Evolutionary conservation across 1,140 invertebrate species (phyloP).

Genomic region (Lethocerus indicus): DNA sequence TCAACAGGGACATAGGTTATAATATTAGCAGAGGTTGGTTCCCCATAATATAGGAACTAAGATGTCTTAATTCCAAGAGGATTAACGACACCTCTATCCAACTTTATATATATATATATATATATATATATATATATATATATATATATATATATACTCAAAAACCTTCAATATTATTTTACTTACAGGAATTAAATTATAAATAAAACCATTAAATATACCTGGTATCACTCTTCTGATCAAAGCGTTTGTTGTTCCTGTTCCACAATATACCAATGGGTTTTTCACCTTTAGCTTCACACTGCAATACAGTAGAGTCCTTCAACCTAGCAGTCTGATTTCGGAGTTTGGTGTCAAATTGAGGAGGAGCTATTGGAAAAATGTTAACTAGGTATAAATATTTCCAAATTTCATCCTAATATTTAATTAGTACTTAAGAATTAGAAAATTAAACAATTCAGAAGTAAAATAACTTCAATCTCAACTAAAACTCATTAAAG

Average conservation of each 20-base stretch:
- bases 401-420: background rate
- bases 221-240: conserved; percentile 61
- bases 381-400: too few relatives aligned
- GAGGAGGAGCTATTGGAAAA: conserved; percentile 82
- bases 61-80: too few relatives aligned
- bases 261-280: conserved; percentile 93
- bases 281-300: conserved; percentile 91
- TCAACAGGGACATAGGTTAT: background rate
- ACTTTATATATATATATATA: too few relatives aligned
- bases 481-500: too few relatives aligned
- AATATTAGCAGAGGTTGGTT: background rate
- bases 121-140: too few relatives aligned
- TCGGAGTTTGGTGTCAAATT: conserved; percentile 81
- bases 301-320: conserved; percentile 81
- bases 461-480: too few relatives aligned
- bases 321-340: conserved; percentile 79
- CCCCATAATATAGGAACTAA: too few relatives aligned
- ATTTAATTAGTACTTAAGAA: background rate
- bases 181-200: conserved; percentile 4
- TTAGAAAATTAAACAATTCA: background rate
- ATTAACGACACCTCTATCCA: too few relatives aligned
- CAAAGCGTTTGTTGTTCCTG: conserved; percentile 80
- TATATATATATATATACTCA: too few relatives aligned
- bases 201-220: conserved; percentile 12
- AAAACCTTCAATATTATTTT: too few relatives aligned